These are phyloP conservation scores for Triops cancriformis DNA, from an alignment of 1,140 invertebrate genomes.

Conservation along the genomic window DNA sequence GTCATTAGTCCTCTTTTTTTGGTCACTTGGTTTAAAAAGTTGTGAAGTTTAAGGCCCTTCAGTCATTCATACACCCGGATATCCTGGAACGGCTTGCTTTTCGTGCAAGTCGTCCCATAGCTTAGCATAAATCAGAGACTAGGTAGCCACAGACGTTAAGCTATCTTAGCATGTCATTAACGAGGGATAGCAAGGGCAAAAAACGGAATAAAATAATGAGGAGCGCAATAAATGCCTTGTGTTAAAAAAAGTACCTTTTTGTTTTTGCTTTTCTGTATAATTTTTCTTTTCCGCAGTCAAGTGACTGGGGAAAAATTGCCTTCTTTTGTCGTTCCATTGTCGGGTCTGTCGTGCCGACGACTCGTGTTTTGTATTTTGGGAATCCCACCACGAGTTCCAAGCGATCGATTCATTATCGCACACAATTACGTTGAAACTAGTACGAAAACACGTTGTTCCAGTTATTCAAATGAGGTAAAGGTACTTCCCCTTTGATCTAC, in stretches of 20 bases:
- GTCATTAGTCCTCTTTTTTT: slow-evolving; percentile 1
- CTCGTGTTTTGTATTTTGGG: neutral
- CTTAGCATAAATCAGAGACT: slow-evolving; percentile 1
- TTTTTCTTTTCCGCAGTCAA: neutral
- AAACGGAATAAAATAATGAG: neutral
- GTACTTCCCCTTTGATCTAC: neutral
- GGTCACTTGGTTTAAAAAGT: neutral
- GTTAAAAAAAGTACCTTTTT: neutral
- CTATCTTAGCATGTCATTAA: neutral
- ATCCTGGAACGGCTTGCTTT: neutral
- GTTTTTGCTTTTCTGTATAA: neutral
- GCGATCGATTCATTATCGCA: neutral
- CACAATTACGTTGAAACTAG: neutral
- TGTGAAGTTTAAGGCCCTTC: slow-evolving; percentile 10
- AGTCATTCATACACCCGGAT: neutral
- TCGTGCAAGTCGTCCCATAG: neutral
- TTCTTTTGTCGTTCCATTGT: neutral
- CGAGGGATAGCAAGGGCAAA: neutral
- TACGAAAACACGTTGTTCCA: slow-evolving; percentile 4
- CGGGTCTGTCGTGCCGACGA: neutral
- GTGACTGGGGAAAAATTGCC: neutral
- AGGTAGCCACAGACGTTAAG: neutral
- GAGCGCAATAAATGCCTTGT: neutral
- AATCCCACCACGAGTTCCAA: neutral
- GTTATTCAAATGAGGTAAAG: neutral